These are phyloP conservation scores for Masticophis lateralis DNA, from an alignment of 2,797 vertebrate genomes.

Conservation along the genomic window DNA sequence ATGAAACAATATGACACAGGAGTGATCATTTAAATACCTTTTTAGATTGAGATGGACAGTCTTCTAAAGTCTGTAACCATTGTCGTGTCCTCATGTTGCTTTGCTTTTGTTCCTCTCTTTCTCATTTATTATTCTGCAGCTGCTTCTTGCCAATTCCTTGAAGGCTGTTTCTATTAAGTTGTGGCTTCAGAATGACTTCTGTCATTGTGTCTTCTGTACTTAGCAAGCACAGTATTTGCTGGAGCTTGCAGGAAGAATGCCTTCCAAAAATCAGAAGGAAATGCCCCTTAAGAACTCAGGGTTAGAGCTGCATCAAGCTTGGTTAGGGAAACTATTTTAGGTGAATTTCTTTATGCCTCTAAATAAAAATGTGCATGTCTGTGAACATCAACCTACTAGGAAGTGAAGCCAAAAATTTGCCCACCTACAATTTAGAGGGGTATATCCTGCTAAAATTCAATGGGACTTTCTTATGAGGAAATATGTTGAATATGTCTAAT, in stretches of 20 bases:
- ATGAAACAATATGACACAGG: neutral
- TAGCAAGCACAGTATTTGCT: neutral
- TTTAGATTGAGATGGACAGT: neutral
- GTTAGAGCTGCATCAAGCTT: neutral
- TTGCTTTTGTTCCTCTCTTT: neutral
- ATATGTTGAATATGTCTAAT: constrained; percentile 19
- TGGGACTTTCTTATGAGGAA: neutral
- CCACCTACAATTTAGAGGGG: neutral
- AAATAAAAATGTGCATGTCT: neutral
- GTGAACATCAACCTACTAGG: neutral
- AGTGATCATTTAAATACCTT: neutral
- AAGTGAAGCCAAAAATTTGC: neutral
- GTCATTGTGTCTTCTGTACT: neutral
- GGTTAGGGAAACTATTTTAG: neutral
- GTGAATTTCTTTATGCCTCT: neutral
- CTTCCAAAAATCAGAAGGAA: neutral
- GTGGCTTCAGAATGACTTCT: neutral
- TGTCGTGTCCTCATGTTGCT: neutral
- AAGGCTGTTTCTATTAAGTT: neutral
- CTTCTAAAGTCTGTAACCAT: neutral
- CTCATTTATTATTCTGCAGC: neutral
- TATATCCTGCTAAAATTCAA: neutral
- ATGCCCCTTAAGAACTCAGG: neutral
- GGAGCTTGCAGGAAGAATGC: neutral
- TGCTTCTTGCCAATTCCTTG: neutral